These are phyloP conservation scores for Ammodytes dubius DNA, from an alignment of 2,113 vertebrate species.

Conservation along the genomic window DNA sequence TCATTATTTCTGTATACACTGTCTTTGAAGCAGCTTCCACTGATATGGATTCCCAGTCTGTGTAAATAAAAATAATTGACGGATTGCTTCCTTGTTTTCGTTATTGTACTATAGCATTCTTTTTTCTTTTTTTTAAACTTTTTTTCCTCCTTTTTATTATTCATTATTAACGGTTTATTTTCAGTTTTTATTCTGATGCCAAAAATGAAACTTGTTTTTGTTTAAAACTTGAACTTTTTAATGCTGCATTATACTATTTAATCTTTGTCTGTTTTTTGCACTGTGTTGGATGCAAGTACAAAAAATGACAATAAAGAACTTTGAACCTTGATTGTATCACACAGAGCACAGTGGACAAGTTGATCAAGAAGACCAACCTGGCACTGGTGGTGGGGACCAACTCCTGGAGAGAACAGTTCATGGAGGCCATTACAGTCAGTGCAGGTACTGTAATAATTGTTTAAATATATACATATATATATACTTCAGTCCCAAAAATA, in stretches of 20 bases:
- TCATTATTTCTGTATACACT: background rate
- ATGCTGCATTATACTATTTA: too few relatives aligned
- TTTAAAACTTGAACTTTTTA: too few relatives aligned
- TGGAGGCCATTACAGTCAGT: slow-evolving; percentile 99
- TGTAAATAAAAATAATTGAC: background rate
- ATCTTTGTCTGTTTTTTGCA: too few relatives aligned
- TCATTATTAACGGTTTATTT: too few relatives aligned
- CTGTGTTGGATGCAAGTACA: too few relatives aligned
- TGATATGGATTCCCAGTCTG: background rate
- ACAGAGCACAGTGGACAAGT: slow-evolving; percentile 97
- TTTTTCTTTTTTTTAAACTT: too few relatives aligned
- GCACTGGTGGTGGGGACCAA: slow-evolving; percentile 97
- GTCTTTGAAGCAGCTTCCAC: background rate
- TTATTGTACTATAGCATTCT: background rate
- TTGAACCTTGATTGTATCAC: background rate
- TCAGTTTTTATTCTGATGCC: too few relatives aligned
- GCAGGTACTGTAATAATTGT: slow-evolving; percentile 85
- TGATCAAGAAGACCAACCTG: slow-evolving; percentile 99
- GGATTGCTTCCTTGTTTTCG: background rate
- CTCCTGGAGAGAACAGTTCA: slow-evolving; percentile 98
- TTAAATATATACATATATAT: too few relatives aligned
- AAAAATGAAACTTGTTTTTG: too few relatives aligned
- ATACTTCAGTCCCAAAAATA: slow-evolving; percentile 24
- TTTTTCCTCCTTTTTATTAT: too few relatives aligned
- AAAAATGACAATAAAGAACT: too few relatives aligned